Evolutionary conservation across 2,113 vertebrate species (phyloP).

Genomic region (Pampusana beccarii): DNA sequence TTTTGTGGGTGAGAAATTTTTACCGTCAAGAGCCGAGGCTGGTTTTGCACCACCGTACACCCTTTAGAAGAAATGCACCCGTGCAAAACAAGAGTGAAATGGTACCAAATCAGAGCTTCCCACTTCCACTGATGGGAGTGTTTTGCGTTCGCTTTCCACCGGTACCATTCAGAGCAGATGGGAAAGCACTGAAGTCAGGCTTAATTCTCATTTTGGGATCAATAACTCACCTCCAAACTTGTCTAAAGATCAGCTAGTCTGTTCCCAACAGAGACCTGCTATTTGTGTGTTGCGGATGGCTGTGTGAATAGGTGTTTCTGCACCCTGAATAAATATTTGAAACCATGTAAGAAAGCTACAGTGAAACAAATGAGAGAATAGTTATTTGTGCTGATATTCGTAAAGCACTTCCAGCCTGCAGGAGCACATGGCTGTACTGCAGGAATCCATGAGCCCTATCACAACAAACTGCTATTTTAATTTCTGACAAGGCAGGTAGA

Average conservation of each 20-base stretch:
- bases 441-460: neutral
- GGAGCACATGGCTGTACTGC: neutral
- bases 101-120: neutral
- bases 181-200: neutral
- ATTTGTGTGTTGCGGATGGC: neutral
- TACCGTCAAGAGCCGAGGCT: no score
- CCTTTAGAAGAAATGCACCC: neutral
- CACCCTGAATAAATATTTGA: neutral
- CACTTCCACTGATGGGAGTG: neutral
- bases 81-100: neutral
- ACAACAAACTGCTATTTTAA: neutral
- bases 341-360: neutral
- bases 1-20: neutral
- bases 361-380: neutral
- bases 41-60: no score
- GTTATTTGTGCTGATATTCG: neutral
- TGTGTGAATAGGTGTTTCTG: neutral
- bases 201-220: neutral
- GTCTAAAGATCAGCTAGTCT: neutral
- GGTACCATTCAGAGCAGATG: fast-evolving
- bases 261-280: neutral
- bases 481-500: neutral
- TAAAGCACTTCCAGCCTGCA: neutral
- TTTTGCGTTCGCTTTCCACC: neutral
- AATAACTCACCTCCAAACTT: neutral